A percentile compares a stretch with the other conserved stretches of the same genome.
phyloP scores from a whole-genome alignment of 2,797 vertebrate species.

The Heterohyrax brucei region DNA sequence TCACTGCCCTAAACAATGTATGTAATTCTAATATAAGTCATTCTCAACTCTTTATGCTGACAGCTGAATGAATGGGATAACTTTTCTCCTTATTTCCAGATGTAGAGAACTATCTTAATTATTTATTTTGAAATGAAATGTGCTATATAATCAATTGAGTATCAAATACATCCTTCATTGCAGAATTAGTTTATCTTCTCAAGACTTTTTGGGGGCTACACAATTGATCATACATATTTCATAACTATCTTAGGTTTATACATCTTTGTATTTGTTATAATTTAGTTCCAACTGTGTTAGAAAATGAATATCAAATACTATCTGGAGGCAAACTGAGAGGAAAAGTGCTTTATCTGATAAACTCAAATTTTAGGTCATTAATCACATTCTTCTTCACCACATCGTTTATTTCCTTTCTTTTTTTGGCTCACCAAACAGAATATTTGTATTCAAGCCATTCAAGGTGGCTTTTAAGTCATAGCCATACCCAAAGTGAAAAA shows the following conservation, averaged over 20 bases:
- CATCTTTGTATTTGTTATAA: constrained; percentile 88
- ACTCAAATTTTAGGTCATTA: constrained; percentile 87
- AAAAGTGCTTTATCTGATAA: constrained; percentile 81
- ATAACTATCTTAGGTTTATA: constrained; percentile 85
- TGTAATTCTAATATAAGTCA: constrained; percentile 87
- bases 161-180: constrained; percentile 86
- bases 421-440: neutral
- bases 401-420: constrained; percentile 65
- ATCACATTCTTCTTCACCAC: constrained; percentile 86
- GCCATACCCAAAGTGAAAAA: neutral
- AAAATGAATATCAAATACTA: constrained; percentile 88
- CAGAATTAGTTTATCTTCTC: constrained; percentile 88
- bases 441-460: constrained; percentile 80
- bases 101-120: constrained; percentile 81
- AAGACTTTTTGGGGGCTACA: constrained; percentile 85
- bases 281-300: constrained; percentile 85
- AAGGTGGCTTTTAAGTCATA: neutral
- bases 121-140: constrained; percentile 88
- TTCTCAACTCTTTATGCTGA: constrained; percentile 84
- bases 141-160: constrained; percentile 88
- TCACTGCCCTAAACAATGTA: constrained; percentile 84
- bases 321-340: constrained; percentile 86
- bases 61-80: constrained; percentile 85
- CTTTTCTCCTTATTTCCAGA: constrained; percentile 86
- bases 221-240: constrained; percentile 88